Base-by-base conservation (phyloP, 2,113 vertebrate species). In the Psilopogon haemacephalus region DNA sequence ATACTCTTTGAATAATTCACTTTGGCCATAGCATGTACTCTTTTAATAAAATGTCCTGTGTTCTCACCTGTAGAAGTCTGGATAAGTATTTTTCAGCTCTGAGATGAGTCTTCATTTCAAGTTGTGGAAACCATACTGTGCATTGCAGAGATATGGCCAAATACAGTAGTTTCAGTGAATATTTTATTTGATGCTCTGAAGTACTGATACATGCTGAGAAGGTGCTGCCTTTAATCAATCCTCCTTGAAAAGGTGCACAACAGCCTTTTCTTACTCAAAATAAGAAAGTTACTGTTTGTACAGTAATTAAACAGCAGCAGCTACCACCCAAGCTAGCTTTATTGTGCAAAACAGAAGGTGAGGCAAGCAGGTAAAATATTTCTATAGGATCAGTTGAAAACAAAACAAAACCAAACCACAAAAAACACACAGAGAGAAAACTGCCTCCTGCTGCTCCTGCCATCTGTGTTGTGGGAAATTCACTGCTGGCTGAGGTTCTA, bases 381-480 rank as follows among this genome's bases (percentile, higher is more conserved):
- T 58, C 46, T 65, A 12, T 11, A 11, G 11, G 8, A 55, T 64
- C 15, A 60, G 4, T 11, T 60, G 50, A 30, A 68, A 83, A 37
- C 24, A 44, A 58, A 44, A 0, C 5, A 59, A 59, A 33, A 21
- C 19, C 20, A 11, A 42, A 42, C 42, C 42, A 13, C 38, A 40
- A 40, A 40, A 40, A 40, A 40, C 38, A 40, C 38, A 44, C 8
- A 19, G 33, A 50, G 5, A 70, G 37, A 63, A 77, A 74, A 21
- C 26, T 58, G 14, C 54, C 42, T 85, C 52, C 46, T 70, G 44
- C 37, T 85, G 24, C 19, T 92, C 15, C 3, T 58, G 2, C 40
- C 1, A 0, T 9, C 26, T 27, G 3, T 0, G 0, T 13, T 85
- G 38, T 0, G 12, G 54, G 12, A 69, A 69, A 65, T 6, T 7